Conservation (phyloP, 2,797 vertebrate species). For the Gallinago nigripennis region DNA sequence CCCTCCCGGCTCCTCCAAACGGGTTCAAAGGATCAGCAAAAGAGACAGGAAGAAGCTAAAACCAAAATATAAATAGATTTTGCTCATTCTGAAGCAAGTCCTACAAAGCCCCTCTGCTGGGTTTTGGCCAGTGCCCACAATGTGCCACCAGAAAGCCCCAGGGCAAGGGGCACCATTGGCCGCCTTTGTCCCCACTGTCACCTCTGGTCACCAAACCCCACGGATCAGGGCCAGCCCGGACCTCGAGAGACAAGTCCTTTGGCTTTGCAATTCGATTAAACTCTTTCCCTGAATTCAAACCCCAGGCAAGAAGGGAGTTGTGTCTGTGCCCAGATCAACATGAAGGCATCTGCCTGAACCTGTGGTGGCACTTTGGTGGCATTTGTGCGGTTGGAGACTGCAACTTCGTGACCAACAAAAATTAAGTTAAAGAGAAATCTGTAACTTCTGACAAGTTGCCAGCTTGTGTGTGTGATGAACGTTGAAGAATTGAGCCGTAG, state of each 20-base stretch:
- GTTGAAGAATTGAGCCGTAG: not conserved
- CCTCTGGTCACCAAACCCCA: fast-evolving
- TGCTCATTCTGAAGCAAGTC: fast-evolving
- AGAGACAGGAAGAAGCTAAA: not conserved
- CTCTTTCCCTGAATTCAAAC: not conserved
- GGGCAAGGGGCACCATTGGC: fast-evolving
- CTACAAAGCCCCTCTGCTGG: not conserved
- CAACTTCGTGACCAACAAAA: not conserved
- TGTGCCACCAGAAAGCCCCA: not conserved
- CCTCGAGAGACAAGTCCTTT: fast-evolving
- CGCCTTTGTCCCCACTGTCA: not conserved
- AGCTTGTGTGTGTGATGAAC: not conserved
- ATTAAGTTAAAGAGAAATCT: not conserved
- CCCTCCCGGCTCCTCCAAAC: not conserved
- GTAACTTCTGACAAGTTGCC: not conserved
- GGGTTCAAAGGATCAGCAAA: fast-evolving
- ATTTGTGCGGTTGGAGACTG: fast-evolving
- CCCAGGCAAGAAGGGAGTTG: not conserved
- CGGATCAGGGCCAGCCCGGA: fast-evolving
- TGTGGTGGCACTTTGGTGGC: not conserved
- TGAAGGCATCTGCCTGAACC: not conserved
- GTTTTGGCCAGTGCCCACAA: fast-evolving
- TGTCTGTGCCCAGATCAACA: not conserved
- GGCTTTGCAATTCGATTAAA: fast-evolving
- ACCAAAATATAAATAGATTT: not conserved